Percentiles rank a stretch among this genome's conserved stretches.
phyloP scores from a whole-genome alignment of 2,113 vertebrate species.

The Salvelinus sp. region DNA sequence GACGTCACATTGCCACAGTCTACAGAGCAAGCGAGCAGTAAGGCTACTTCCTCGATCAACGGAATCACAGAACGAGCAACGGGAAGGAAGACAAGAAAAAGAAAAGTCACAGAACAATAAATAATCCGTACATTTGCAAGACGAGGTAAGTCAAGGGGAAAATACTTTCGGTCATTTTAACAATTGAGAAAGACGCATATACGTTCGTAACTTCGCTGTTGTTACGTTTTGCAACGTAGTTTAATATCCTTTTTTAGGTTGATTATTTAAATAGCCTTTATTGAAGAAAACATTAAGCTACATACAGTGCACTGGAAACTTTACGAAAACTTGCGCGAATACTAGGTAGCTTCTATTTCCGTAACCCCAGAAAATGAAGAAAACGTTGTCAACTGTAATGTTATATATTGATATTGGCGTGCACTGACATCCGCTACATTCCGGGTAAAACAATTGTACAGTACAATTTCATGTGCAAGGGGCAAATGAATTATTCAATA shows the following conservation, averaged over 20 bases:
- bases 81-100: constrained; percentile 19
- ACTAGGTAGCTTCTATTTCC: too few species aligned
- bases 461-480: too few species aligned
- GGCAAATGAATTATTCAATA: too few species aligned
- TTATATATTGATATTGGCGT: too few species aligned
- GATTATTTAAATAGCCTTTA: too few species aligned
- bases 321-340: too few species aligned
- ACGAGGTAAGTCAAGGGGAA: constrained; percentile 43
- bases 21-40: constrained; percentile 42
- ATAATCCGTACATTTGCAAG: neutral
- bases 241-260: neutral
- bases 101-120: constrained; percentile 31
- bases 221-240: neutral
- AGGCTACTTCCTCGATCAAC: constrained; percentile 64
- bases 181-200: neutral
- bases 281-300: too few species aligned
- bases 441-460: too few species aligned
- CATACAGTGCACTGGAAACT: too few species aligned
- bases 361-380: too few species aligned
- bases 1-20: constrained; percentile 56
- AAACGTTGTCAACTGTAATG: too few species aligned
- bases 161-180: neutral
- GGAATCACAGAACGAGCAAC: constrained; percentile 55
- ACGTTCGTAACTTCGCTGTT: neutral
- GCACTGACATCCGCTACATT: too few species aligned